Evolutionary conservation across 1,140 invertebrate species (phyloP).

Genomic region (Aporrectodea caliginosa): DNA sequence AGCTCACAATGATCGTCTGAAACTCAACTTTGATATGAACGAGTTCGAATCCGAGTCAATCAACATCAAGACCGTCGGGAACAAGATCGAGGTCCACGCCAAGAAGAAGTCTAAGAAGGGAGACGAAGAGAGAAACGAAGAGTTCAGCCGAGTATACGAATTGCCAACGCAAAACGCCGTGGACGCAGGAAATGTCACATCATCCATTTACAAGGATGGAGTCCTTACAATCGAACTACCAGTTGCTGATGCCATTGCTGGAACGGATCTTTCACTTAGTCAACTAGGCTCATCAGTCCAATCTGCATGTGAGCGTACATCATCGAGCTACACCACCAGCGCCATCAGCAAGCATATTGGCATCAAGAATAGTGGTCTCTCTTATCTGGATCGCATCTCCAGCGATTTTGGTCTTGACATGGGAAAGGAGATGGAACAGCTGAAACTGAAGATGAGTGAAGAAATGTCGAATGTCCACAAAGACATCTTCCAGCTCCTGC

Average conservation of each 20-base stretch:
- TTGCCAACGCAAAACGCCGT: constrained; percentile 22
- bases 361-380: no score
- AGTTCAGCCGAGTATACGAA: constrained; percentile 32
- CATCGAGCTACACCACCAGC: no score
- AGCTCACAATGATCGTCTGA: constrained; percentile 9
- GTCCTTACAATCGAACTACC: constrained; percentile 33
- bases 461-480: no score
- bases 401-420: no score
- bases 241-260: not conserved
- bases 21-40: constrained; percentile 25
- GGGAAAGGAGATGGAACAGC: no score
- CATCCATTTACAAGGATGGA: constrained; percentile 33
- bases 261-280: no score
- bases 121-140: constrained; percentile 30
- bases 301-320: no score
- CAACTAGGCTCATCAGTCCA: no score
- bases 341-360: no score
- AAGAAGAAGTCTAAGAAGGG: constrained; percentile 24
- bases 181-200: constrained; percentile 24
- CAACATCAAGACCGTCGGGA: constrained; percentile 27
- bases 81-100: constrained; percentile 33
- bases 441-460: no score
- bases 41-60: constrained; percentile 32
- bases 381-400: no score
- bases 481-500: no score